Evolutionary conservation across 1,140 invertebrate genomes (phyloP), one percentile per base, ranked within the genome.

Genomic region (Oreohelix idahoensis): DNA sequence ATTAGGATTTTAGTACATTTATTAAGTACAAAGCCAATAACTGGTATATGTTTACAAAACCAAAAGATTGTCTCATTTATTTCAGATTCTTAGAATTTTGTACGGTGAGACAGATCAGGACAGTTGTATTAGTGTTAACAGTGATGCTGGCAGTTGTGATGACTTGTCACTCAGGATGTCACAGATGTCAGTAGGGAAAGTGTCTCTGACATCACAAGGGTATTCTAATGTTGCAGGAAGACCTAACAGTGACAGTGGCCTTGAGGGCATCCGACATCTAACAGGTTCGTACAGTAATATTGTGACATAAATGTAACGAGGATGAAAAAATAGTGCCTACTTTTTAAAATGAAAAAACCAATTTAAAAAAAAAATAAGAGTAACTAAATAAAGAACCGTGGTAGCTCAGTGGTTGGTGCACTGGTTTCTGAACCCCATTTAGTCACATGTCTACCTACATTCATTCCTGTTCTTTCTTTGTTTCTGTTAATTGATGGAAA

Each of bases 51-150:
- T 5, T 45, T 45, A 8, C 42, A 5, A 5, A 45, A 58, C 10
- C 53, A 58, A 23, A 4, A 23, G 10, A 23, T 58, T 77, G 35
- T n/a, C 39, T 69, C 32, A 5, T 0, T 58, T 10, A 35, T 66
- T 66, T 29, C 20, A 82, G 49, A 58, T 39, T 58, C 69, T 73
- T 42, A 39, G 29, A 29, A 81, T 70, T 38, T 53, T 51, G 79
- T 42, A 38, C 39, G 77, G 53, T 38, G 53, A 66, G 39, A 11
- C 36, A 15, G 17, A 49, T 26, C n/a, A 29, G 36, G 51, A 63
- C 4, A 58, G 35, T 38, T 15, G 20, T 45, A 11, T 35, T 32
- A 23, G 1, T 77, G 20, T 29, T 73, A 26, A 23, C 39, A 29
- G 42, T 20, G 32, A 35, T 71, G 36, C n/a, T 13, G 26, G 20